phyloP scores from a whole-genome alignment of 1,140 invertebrate species.

The Cydia amplana region DNA sequence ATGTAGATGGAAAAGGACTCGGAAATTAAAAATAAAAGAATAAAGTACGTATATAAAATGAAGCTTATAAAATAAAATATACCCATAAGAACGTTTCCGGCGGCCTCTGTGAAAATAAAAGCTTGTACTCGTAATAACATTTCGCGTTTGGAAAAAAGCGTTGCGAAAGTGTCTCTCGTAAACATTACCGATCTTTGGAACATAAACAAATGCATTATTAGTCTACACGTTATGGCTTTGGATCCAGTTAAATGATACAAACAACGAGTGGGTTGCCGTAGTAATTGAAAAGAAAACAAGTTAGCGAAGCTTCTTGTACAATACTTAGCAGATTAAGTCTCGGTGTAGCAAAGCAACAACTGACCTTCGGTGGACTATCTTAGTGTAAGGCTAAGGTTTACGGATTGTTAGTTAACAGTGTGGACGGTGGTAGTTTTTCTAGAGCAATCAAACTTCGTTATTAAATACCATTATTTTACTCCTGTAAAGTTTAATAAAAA shows the following conservation, averaged over 20 bases:
- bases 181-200: no score
- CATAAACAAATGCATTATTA: neutral
- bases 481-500: no score
- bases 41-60: neutral
- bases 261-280: neutral
- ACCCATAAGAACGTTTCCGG: neutral
- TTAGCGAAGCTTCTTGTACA: neutral
- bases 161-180: neutral
- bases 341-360: no score
- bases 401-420: no score
- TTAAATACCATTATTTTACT: neutral
- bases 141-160: neutral
- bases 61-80: neutral
- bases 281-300: slow-evolving; percentile 12
- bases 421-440: neutral
- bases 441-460: neutral
- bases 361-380: no score
- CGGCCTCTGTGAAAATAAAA: neutral
- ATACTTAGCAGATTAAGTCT: neutral
- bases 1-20: no score
- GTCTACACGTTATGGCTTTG: neutral
- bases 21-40: no score
- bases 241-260: slow-evolving; percentile 3
- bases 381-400: no score
- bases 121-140: neutral